Base-by-base conservation (phyloP, 2,888 invertebrate genomes). In the Eupithecia centaureata region DNA sequence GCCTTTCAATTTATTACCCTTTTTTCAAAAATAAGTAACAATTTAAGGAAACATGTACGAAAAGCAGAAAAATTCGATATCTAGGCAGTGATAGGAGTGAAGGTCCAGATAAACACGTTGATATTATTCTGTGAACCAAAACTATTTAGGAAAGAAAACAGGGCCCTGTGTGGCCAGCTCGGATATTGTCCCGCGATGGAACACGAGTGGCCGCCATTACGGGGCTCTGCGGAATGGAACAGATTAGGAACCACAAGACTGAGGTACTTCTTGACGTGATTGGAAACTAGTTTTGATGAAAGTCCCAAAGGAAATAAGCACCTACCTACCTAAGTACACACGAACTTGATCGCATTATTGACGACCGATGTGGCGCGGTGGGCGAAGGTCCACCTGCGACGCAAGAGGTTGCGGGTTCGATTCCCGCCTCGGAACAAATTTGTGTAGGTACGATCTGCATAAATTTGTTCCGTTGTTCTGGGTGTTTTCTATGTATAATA, bases 91-190 rank as follows among this genome's bases (percentile, higher is more conserved):
- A 32, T 42, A 18, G 13, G 27, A 52, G 52, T 27, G 52, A 52
- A 18, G 15, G 5, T 52, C 2, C 7, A 5, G 25, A 52, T 13
- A 22, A 22, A 51, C 25, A 25, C 3, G 15, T 52, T 1, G 5
- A 30, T 22, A 0, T 10, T 32, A 42, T 28, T 60, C 60, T 60
- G 42, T 25, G 61, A 0, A 1, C 7, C 22, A 30, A 61, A 51
- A 61, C 51, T 61, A 51, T 61, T 61, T 32, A 61, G 47, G 15
- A 47, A 51, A 51, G 47, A 51, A 61, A 57, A 32, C 32, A 32
- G 51, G 22, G 15, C 2, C 27, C 52, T 2, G 27, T 27, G 7
- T 52, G 2, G 25, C 47, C 47, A 47, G 22, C 47, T 47, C 18
- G 12, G 47, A 52, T 27, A 27, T 52, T 52, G 52, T 27, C 52